Evolutionary conservation across 2,113 vertebrate genomes (phyloP).

Genomic region (Heterotis niloticus): DNA sequence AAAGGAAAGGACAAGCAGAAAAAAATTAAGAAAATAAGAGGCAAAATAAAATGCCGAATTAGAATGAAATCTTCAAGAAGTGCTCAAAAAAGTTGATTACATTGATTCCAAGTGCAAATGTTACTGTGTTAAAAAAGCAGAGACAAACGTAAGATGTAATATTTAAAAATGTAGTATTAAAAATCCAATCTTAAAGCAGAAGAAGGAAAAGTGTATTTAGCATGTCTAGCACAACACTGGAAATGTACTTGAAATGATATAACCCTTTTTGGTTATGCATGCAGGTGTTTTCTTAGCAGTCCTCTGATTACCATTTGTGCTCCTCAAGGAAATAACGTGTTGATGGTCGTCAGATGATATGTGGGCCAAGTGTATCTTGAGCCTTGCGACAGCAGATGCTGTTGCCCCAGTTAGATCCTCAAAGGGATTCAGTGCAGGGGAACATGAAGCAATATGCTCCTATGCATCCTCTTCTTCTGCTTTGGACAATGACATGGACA

Average conservation of each 20-base stretch:
- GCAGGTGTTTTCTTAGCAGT: slow-evolving; percentile 1
- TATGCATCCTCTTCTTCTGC: neutral
- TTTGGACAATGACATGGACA: slow-evolving; percentile 12
- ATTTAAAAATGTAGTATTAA: too few relatives aligned
- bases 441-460: slow-evolving; percentile 3
- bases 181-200: too few relatives aligned
- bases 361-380: slow-evolving; percentile 16
- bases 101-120: neutral
- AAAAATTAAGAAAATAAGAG: neutral
- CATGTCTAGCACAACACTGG: too few relatives aligned
- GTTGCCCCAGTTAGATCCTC: slow-evolving; percentile 22
- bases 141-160: neutral
- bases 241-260: too few relatives aligned
- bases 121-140: neutral
- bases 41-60: too few relatives aligned
- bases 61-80: neutral
- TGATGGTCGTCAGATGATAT: slow-evolving; percentile 16
- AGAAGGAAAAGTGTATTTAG: too few relatives aligned
- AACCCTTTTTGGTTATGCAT: neutral
- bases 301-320: neutral
- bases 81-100: neutral
- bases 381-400: slow-evolving; percentile 11
- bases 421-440: neutral
- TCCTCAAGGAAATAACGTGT: slow-evolving; percentile 11
- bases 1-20: neutral